phyloP scores from a whole-genome alignment of 2,888 invertebrate species.

The Callimorpha dominula region DNA sequence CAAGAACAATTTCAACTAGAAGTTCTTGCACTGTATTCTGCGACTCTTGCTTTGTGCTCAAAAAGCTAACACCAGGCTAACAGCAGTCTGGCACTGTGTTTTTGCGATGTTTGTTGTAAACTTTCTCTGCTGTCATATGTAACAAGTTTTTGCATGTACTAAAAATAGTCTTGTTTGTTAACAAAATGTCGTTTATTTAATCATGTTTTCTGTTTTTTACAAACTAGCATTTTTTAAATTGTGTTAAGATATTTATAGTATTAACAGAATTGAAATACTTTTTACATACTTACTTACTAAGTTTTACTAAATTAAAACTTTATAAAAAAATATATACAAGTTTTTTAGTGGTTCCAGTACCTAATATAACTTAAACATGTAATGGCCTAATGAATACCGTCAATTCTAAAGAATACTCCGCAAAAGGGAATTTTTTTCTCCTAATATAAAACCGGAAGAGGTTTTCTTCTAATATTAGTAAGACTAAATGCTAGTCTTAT shows the following conservation, averaged over 20 bases:
- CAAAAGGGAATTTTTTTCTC: too few species aligned
- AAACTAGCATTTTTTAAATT: not conserved
- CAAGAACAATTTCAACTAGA: constrained; percentile 33
- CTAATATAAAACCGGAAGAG: too few species aligned
- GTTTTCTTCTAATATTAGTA: too few species aligned
- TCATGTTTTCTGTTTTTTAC: not conserved
- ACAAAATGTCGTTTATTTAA: not conserved
- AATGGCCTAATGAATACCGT: too few species aligned
- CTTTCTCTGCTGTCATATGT: constrained; percentile 33
- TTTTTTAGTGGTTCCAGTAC: too few species aligned
- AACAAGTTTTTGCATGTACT: constrained; percentile 14
- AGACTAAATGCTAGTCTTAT: too few species aligned
- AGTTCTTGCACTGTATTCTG: constrained; percentile 36
- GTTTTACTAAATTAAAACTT: too few species aligned
- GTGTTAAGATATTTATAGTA: not conserved
- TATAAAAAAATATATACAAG: too few species aligned
- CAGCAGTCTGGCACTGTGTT: constrained; percentile 26
- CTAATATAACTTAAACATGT: too few species aligned
- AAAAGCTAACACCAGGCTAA: constrained; percentile 32
- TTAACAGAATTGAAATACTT: not conserved
- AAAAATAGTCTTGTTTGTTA: constrained; percentile 1
- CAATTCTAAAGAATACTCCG: too few species aligned
- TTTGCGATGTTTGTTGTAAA: constrained; percentile 41
- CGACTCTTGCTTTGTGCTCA: constrained; percentile 30
- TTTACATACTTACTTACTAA: too few species aligned